Conservation (phyloP, 2,113 vertebrate genomes). For the Ranitomeya imitator region DNA sequence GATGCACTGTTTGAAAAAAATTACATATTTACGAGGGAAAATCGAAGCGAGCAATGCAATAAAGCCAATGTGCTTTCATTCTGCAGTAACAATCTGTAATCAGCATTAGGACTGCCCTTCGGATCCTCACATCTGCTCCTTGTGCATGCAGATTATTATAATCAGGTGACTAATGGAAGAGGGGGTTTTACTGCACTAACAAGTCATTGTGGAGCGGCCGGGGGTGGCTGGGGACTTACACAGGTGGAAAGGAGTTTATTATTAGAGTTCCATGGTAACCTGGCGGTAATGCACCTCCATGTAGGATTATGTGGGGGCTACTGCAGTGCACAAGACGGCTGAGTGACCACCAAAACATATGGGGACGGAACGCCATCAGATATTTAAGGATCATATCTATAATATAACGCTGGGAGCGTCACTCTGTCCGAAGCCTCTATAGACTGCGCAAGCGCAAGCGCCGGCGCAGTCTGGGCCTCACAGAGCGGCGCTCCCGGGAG, state of each 20-base stretch:
- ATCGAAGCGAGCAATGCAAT: constrained; percentile 12
- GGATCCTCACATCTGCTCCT: neutral
- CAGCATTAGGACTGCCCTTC: constrained; percentile 15
- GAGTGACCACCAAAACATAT: too few relatives aligned
- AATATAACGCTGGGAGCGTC: too few relatives aligned
- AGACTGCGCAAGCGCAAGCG: too few relatives aligned
- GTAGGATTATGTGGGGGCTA: too few relatives aligned
- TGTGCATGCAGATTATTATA: neutral
- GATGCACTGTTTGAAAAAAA: constrained; percentile 23
- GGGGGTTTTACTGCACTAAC: neutral
- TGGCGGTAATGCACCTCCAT: neutral
- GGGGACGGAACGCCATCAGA: too few relatives aligned
- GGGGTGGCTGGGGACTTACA: neutral
- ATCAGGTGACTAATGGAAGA: constrained; percentile 13
- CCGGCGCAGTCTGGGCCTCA: too few relatives aligned
- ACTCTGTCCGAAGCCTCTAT: too few relatives aligned
- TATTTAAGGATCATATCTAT: too few relatives aligned
- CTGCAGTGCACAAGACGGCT: too few relatives aligned
- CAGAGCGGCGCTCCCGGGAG: too few relatives aligned
- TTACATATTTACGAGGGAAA: constrained; percentile 15
- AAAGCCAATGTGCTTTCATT: neutral
- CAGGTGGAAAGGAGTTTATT: neutral
- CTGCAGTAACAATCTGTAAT: constrained; percentile 30
- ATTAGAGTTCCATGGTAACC: neutral
- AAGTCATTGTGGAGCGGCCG: neutral